Conservation (phyloP, 2,113 vertebrate genomes). For the Etheostoma cragini region DNA sequence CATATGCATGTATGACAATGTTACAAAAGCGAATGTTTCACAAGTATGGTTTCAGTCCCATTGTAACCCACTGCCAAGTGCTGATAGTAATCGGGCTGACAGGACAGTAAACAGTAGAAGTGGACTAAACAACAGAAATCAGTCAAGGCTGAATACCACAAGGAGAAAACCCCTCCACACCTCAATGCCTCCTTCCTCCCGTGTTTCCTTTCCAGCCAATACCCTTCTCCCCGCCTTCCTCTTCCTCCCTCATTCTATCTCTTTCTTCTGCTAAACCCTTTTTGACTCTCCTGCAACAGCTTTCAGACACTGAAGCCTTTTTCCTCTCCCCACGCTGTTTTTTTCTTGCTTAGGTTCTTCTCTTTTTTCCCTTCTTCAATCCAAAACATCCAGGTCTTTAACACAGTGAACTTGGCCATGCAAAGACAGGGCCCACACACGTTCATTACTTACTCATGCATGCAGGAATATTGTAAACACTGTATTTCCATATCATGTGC, state of each 20-base stretch:
- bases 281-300: slow-evolving; percentile 10
- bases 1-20: slow-evolving; percentile 57
- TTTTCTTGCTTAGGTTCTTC: not conserved
- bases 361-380: not conserved
- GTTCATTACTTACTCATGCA: not conserved
- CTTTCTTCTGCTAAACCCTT: slow-evolving; percentile 1
- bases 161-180: slow-evolving; percentile 59
- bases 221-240: slow-evolving; percentile 1
- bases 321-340: not conserved
- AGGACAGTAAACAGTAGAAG: slow-evolving; percentile 53
- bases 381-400: not conserved
- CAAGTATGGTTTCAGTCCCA: slow-evolving; percentile 54
- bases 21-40: slow-evolving; percentile 63
- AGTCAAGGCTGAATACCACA: slow-evolving; percentile 46
- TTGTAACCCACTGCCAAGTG: slow-evolving; percentile 54
- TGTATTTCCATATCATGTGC: slow-evolving; percentile 9
- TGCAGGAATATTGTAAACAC: slow-evolving; percentile 15
- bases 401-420: slow-evolving; percentile 8
- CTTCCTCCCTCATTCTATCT: not conserved
- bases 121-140: slow-evolving; percentile 67
- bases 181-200: slow-evolving; percentile 31
- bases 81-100: slow-evolving; percentile 61
- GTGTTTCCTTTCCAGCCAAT: slow-evolving; percentile 36
- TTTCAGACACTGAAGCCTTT: slow-evolving; percentile 16
- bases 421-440: slow-evolving; percentile 22